Evolutionary conservation across 2,797 vertebrate genomes (phyloP), one percentile per base, ranked within the genome.

Genomic region (Gadopsis bispinosus): DNA sequence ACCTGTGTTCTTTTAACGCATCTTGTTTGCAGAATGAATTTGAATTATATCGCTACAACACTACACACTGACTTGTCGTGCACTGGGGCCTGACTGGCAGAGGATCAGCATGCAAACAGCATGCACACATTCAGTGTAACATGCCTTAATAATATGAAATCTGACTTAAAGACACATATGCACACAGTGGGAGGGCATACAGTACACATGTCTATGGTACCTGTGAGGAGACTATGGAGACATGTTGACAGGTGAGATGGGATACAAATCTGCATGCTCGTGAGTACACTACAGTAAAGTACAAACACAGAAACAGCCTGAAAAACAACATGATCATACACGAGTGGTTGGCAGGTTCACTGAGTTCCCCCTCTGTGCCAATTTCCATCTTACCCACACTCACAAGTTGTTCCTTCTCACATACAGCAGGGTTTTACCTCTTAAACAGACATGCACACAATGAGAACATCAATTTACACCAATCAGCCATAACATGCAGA

Each of bases 141-240:
- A 70, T 51, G 75, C 48, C 77, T 87, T 80, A 83, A 87, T 83
- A 66, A 76, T 70, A 79, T 78, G n/a, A n/a, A 73, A 48, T 54
- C 50, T 78, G 54, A 88, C 81, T 75, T 31, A 47, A 67, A 76
- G 61, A 73, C 17, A 31, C 50, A 75, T 16, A 77, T 19, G 16
- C 22, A 80, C 47, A 58, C 54, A 72, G 31, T 66, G 29, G 13
- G 26, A 62, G n/a, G 58, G 58, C 61, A 69, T 16, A 33, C 39
- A 80, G 33, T 59, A 26, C 66, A 47, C 31, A 64, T 29, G 55
- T 63, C 54, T 11, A n/a, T 20, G 33, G 74, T 35, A 48, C 35
- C 69, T 72, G 6, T 22, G 35, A 80, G 73, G 22, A 58, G 56
- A 41, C 39, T 4, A 31, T 41, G 29, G 4, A 56, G 50, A 48